phyloP scores from a whole-genome alignment of 2,113 vertebrate genomes.

The Leucoraja erinaceus region DNA sequence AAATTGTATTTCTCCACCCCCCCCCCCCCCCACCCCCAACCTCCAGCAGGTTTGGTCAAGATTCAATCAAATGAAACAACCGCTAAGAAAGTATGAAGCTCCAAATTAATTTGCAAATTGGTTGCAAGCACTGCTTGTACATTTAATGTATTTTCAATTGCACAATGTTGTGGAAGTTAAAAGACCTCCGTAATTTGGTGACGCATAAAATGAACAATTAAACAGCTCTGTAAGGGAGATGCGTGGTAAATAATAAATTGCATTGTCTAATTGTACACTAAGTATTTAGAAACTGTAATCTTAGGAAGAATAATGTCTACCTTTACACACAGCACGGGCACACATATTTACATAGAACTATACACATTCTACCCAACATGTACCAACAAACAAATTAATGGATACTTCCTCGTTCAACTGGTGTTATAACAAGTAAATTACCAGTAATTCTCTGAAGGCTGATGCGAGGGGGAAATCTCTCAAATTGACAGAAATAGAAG shows the following conservation, averaged over 20 bases:
- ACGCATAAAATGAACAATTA: not conserved
- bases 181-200: not conserved
- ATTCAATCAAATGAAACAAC: not conserved
- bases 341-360: conserved; percentile 22
- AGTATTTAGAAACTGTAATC: not conserved
- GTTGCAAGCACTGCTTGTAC: not conserved
- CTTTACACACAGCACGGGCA: conserved; percentile 16
- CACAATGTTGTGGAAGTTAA: not conserved
- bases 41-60: not conserved
- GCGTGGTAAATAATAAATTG: not conserved
- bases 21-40: not conserved
- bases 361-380: not conserved
- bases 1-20: not conserved
- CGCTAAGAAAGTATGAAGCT: not conserved
- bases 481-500: not conserved
- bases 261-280: conserved; percentile 17
- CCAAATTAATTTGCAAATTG: not conserved
- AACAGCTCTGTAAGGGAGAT: not conserved
- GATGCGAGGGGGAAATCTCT: not conserved
- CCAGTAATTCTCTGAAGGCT: conserved; percentile 20
- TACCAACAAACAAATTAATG: conserved; percentile 15
- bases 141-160: not conserved
- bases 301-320: not conserved
- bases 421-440: not conserved
- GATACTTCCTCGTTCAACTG: not conserved